Evolutionary conservation across 1,140 invertebrate genomes (phyloP).

Genomic region (Drosophila pseudoobscura): DNA sequence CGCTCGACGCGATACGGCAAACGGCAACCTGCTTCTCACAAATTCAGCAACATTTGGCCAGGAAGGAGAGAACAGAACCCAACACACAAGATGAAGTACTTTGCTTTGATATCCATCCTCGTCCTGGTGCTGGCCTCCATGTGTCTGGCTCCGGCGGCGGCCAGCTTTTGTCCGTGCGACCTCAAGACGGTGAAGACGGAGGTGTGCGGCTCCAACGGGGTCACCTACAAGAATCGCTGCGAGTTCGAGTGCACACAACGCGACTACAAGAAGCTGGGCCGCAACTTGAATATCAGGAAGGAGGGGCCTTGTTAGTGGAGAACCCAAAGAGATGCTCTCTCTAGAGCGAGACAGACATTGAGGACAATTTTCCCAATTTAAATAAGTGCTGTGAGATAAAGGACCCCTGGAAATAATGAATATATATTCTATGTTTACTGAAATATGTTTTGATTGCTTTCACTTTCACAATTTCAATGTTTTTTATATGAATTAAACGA

Average conservation of each 20-base stretch:
- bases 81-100: slow-evolving; percentile 54
- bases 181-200: slow-evolving; percentile 49
- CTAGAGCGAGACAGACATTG: too few relatives aligned
- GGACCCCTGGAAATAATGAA: too few relatives aligned
- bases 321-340: too few relatives aligned
- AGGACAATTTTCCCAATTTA: too few relatives aligned
- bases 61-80: neutral
- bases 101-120: slow-evolving; percentile 44
- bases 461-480: too few relatives aligned
- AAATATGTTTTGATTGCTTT: too few relatives aligned
- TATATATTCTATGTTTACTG: too few relatives aligned
- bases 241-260: slow-evolving; percentile 76
- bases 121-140: slow-evolving; percentile 38
- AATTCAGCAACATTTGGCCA: slow-evolving; percentile 2
- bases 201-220: slow-evolving; percentile 72
- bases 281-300: slow-evolving; percentile 44
- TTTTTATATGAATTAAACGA: too few relatives aligned
- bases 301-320: slow-evolving; percentile 45
- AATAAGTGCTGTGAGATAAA: too few relatives aligned
- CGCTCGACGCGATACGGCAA: slow-evolving; percentile 30
- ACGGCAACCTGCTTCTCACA: neutral
- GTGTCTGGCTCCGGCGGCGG: slow-evolving; percentile 36
- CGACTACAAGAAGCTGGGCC: slow-evolving; percentile 59
- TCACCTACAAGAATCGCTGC: slow-evolving; percentile 74
- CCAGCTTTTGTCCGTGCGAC: slow-evolving; percentile 67